phyloP scores from a whole-genome alignment of 1,140 invertebrate species.

The Cardiocondyla obscurior region DNA sequence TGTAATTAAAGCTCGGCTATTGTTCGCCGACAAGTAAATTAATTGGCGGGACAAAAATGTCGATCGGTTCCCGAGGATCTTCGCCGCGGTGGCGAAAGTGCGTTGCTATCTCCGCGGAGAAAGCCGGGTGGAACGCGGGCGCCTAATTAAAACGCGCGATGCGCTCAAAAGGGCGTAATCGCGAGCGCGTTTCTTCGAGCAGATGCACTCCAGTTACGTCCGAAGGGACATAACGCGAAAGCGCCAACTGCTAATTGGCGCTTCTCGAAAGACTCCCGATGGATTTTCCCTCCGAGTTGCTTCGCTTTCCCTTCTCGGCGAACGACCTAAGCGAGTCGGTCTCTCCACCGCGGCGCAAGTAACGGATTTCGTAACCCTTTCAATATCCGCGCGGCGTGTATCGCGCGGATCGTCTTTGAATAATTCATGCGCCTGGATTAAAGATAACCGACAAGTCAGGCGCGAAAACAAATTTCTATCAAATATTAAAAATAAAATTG shows the following conservation, averaged over 20 bases:
- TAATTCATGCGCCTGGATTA: background rate
- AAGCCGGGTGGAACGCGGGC: background rate
- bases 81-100: conserved; percentile 13
- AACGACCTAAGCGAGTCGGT: conserved; percentile 9
- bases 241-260: conserved; percentile 60
- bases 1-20: conserved; percentile 3
- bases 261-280: conserved; percentile 56
- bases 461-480: background rate
- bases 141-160: conserved; percentile 64
- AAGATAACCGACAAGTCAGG: background rate
- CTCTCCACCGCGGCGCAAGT: background rate
- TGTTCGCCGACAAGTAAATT: background rate
- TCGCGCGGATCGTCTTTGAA: conserved; percentile 11
- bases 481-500: background rate
- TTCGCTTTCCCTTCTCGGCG: conserved; percentile 14
- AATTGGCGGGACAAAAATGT: background rate
- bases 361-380: background rate
- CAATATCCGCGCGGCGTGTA: background rate
- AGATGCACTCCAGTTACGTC: conserved; percentile 16
- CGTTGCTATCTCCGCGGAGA: conserved; percentile 15
- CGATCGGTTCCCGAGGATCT: background rate
- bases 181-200: conserved; percentile 24
- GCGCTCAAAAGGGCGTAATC: conserved; percentile 41
- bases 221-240: conserved; percentile 31
- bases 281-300: background rate